A percentile compares a stretch with the other conserved stretches of the same genome.
phyloP scores from a whole-genome alignment of 2,797 vertebrate genomes.

The Rhodeus uyekii region DNA sequence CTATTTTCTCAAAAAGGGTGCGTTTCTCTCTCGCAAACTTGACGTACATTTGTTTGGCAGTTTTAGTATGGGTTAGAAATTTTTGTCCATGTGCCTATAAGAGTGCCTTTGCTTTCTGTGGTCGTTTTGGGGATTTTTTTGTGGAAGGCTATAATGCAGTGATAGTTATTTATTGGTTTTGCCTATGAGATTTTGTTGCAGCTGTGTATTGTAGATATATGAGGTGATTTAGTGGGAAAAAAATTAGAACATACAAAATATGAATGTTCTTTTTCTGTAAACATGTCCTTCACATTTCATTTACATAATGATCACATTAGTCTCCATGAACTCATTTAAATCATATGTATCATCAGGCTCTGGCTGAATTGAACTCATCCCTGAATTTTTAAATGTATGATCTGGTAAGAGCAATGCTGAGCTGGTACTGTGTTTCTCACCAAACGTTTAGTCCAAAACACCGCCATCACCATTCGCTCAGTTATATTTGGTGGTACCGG shows the following conservation, averaged over 20 bases:
- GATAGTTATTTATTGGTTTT: background rate
- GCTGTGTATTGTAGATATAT: background rate
- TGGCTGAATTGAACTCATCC: background rate
- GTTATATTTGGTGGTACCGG: background rate
- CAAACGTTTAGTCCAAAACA: background rate
- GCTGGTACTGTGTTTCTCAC: background rate
- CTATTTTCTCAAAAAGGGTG: background rate
- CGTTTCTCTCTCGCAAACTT: background rate
- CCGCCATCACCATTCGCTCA: background rate
- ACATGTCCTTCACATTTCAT: conserved; percentile 1
- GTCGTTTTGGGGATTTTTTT: background rate
- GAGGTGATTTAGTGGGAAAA: background rate
- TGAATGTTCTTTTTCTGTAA: background rate
- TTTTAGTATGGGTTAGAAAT: background rate
- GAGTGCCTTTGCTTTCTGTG: background rate
- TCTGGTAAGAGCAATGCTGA: background rate
- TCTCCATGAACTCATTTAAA: conserved; percentile 13
- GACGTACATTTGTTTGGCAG: background rate
- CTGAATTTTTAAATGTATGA: background rate
- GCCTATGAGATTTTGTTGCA: background rate
- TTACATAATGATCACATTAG: conserved; percentile 1
- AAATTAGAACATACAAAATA: background rate
- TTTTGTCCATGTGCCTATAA: background rate
- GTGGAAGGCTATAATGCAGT: background rate
- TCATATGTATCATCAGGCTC: conserved; percentile 1